Conservation (phyloP, 1,140 invertebrate species). For the Metopolophium dirhodum region DNA sequence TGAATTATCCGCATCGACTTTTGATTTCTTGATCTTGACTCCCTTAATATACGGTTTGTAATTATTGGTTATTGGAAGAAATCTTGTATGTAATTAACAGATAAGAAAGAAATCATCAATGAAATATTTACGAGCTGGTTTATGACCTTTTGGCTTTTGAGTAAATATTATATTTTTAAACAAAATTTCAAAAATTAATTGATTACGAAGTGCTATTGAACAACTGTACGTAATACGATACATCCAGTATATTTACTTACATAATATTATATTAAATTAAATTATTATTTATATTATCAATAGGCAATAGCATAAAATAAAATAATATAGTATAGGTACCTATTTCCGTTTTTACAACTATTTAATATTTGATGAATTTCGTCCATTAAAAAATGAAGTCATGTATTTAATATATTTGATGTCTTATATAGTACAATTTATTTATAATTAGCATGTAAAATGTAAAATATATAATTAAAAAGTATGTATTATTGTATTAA, state of each 20-base stretch:
- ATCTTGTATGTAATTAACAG: not conserved
- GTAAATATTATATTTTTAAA: not conserved
- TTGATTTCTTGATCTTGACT: not conserved
- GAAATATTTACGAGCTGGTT: not conserved
- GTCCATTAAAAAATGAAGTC: too few species aligned
- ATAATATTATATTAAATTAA: not conserved
- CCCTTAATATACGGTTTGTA: not conserved
- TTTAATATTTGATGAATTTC: too few species aligned
- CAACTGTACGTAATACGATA: not conserved
- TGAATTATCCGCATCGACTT: not conserved
- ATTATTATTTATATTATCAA: not conserved
- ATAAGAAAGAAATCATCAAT: not conserved
- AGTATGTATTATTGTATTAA: not conserved
- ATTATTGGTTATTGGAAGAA: not conserved
- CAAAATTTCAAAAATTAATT: not conserved
- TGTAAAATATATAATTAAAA: not conserved
- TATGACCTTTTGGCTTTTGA: not conserved
- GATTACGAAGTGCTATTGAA: not conserved
- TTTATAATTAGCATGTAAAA: not conserved
- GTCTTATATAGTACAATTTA: too few species aligned
- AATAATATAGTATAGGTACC: too few species aligned
- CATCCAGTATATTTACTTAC: not conserved
- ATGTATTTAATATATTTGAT: too few species aligned
- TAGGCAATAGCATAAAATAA: too few species aligned
- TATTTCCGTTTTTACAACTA: too few species aligned